Percentiles rank a stretch among this genome's conserved stretches.
These are phyloP conservation scores for Eulacestoma nigropectus DNA, from an alignment of 2,113 vertebrate genomes.

Conservation along the genomic window DNA sequence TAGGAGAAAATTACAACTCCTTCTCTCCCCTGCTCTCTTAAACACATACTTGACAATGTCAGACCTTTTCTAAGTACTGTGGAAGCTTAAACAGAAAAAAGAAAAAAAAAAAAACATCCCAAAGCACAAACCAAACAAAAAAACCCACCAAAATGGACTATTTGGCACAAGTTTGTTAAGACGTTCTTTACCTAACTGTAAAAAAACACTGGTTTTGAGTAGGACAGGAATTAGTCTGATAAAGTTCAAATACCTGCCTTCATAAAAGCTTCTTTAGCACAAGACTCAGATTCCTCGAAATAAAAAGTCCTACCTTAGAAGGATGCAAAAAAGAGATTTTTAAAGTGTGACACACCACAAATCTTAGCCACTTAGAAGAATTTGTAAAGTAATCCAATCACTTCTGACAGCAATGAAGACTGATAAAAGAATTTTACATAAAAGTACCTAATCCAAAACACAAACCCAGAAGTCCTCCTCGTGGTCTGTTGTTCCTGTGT, in stretches of 20 bases:
- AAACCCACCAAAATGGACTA: background rate
- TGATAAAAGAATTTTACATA: accelerated
- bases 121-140: background rate
- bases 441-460: background rate
- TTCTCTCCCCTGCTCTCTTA: background rate
- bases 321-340: background rate
- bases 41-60: background rate
- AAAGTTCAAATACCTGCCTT: background rate
- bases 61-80: background rate
- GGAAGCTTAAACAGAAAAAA: background rate
- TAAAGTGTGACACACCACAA: background rate
- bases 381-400: background rate
- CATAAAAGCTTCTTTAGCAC: background rate
- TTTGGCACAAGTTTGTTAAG: background rate
- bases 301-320: background rate
- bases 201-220: background rate
- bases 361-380: background rate
- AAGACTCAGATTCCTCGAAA: background rate
- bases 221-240: background rate
- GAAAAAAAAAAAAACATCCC: accelerated
- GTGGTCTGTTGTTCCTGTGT: background rate
- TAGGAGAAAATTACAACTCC: background rate
- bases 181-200: background rate
- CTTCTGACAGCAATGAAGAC: background rate
- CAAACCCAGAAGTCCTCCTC: background rate